Evolutionary conservation across 1,140 invertebrate genomes (phyloP), one percentile per base, ranked within the genome.

Genomic region (Mya arenaria): DNA sequence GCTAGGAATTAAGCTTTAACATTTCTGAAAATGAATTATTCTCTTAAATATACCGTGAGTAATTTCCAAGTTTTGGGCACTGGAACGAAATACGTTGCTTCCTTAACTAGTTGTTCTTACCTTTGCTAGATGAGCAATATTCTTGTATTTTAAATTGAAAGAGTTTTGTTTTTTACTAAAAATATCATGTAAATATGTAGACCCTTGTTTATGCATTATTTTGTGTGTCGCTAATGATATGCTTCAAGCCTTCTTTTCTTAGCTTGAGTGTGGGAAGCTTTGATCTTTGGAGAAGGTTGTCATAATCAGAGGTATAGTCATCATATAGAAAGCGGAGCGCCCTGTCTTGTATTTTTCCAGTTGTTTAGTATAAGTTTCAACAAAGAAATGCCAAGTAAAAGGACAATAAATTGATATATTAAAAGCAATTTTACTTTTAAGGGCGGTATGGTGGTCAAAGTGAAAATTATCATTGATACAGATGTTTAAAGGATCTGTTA

Each of bases 331-430:
- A 65, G 17, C 60, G 30, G 2, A 65, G 19, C 1, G 62, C 62
- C 23, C 62, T 34, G 19, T 65, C 30, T 65, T 65, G 62, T 4
- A 65, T 65, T 65, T 65, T 34, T 36, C 63, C 10, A 66, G 5
- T 66, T 66, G 37, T 25, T 66, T 66, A n/a, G 63, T 65, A 17
- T 65, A 30, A 4, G 34, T 23, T 36, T 65, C 32, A 3, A 32
- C 5, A 65, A 32, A 65, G 32, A 65, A 65, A 23, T 65, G 62
- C 62, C 62, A 65, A 15, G 62, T 65, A 15, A 65, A 37, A 34
- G 62, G 62, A 37, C 62, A 65, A 19, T 4, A 65, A 37, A n/a
- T n/a, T n/a, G n/a, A n/a, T n/a, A n/a, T n/a, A n/a, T n/a, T n/a
- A n/a, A n/a, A n/a, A n/a, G n/a, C n/a, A n/a, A n/a, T n/a, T n/a